Conservation (phyloP, 1,140 invertebrate genomes). For the Planococcus citri region DNA sequence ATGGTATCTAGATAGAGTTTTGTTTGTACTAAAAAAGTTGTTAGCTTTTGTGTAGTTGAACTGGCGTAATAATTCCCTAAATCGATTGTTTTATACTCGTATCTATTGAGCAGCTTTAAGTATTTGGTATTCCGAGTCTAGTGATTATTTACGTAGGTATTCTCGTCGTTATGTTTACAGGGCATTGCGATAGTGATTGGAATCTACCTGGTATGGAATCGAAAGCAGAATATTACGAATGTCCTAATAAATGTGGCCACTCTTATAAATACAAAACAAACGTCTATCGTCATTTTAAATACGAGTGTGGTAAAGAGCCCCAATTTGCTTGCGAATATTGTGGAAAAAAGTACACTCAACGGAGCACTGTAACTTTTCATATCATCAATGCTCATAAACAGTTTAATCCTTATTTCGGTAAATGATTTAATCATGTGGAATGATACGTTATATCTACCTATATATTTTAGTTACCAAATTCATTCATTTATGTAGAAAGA, state of each 20-base stretch:
- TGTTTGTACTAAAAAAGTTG: no score
- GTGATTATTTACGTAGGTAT: no score
- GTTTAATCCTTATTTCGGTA: no score
- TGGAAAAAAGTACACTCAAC: conserved; percentile 23
- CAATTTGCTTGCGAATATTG: conserved; percentile 29
- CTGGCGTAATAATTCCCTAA: no score
- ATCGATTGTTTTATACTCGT: no score
- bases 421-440: background rate
- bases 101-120: no score
- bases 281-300: conserved; percentile 39
- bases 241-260: conserved; percentile 34
- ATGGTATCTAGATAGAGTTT: no score
- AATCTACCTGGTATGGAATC: background rate
- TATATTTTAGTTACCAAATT: no score
- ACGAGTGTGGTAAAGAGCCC: conserved; percentile 37
- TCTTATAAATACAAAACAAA: conserved; percentile 40
- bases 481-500: no score
- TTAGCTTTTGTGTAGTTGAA: no score
- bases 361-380: conserved; percentile 23
- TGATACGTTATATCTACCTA: no score
- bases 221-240: background rate
- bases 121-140: no score
- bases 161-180: background rate
- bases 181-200: background rate
- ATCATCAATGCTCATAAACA: conserved; percentile 21